phyloP scores from a whole-genome alignment of 2,113 vertebrate genomes.

The Sceloporus tristichus region DNA sequence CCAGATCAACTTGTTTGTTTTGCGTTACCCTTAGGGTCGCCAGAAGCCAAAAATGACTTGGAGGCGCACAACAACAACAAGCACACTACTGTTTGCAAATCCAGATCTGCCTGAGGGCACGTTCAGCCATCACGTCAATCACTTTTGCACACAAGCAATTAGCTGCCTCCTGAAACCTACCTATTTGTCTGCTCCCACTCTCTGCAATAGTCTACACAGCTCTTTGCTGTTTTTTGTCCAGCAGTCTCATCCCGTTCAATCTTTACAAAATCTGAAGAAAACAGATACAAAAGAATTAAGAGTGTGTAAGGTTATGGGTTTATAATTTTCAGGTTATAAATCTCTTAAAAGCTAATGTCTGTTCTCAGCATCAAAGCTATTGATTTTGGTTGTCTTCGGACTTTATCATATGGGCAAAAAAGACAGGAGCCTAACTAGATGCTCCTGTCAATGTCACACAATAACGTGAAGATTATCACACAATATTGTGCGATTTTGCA shows the following conservation, averaged over 20 bases:
- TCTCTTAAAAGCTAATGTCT: neutral
- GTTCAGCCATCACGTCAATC: neutral
- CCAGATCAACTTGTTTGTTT: neutral
- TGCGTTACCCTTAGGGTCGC: neutral
- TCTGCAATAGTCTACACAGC: slow-evolving; percentile 71
- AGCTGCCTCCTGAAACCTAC: slow-evolving; percentile 59
- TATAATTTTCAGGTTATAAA: neutral
- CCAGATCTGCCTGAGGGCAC: neutral
- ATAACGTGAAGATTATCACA: no score
- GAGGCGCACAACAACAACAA: no score
- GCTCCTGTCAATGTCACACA: no score
- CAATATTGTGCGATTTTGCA: no score
- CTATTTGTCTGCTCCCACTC: slow-evolving; percentile 78
- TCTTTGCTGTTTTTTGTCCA: slow-evolving; percentile 81
- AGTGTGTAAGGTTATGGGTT: neutral
- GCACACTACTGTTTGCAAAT: neutral
- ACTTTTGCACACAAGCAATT: slow-evolving; percentile 6
- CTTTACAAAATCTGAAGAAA: slow-evolving; percentile 93
- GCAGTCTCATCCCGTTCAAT: slow-evolving; percentile 88
- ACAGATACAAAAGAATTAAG: slow-evolving; percentile 21
- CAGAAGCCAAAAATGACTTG: no score
- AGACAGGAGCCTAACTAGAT: no score
- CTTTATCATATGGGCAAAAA: no score
- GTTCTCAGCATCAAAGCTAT: neutral
- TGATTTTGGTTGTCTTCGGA: neutral